Conservation (phyloP, 2,113 vertebrate genomes). For the Pteruthius melanotis region DNA sequence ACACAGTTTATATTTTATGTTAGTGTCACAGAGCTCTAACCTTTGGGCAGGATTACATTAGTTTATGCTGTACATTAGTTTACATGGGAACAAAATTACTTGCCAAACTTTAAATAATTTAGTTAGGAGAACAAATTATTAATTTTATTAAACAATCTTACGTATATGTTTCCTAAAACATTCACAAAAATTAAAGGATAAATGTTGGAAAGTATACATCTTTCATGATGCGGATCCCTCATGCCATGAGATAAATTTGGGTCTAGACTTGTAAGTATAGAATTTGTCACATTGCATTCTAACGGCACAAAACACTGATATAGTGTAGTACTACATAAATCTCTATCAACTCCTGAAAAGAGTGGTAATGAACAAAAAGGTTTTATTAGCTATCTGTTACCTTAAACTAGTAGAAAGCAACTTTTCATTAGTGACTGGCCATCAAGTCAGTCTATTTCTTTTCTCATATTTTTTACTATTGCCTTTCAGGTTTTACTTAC, state of each 20-base stretch:
- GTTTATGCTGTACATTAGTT: background rate
- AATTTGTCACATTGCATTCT: background rate
- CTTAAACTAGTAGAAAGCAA: background rate
- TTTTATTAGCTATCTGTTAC: background rate
- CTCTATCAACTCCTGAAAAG: background rate
- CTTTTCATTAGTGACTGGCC: background rate
- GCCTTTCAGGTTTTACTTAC: background rate
- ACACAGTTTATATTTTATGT: background rate
- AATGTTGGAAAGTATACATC: fast-evolving
- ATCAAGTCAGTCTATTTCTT: background rate
- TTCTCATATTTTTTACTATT: background rate
- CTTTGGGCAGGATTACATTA: background rate
- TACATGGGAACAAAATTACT: background rate
- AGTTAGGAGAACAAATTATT: background rate
- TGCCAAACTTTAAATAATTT: background rate
- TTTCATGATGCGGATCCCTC: background rate
- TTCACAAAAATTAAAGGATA: background rate
- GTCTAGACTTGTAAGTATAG: background rate
- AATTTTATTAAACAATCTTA: background rate
- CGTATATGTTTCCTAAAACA: background rate
- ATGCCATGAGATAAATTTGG: background rate
- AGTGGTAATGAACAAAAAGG: background rate
- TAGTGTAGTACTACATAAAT: background rate
- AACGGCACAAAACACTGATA: background rate
- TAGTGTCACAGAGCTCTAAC: background rate